Base-by-base conservation (phyloP, 2,888 invertebrate genomes). In the Pterobdella sp. region DNA sequence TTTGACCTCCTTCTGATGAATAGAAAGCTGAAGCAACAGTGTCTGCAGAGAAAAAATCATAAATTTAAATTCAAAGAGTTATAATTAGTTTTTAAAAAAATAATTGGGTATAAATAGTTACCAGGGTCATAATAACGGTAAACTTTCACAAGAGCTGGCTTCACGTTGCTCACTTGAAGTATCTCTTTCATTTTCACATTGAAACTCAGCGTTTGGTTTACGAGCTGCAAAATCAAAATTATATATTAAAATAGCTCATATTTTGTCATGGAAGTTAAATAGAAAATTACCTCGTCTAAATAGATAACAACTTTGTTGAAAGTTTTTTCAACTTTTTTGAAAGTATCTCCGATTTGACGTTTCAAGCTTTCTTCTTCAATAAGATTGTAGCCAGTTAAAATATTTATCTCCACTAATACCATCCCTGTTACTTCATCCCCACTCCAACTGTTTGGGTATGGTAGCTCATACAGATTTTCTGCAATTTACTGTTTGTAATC, bases 241-340 rank as follows among this genome's bases (percentile, higher is more conserved):
- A n/a, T n/a, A n/a, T n/a, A n/a, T n/a, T n/a, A n/a, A n/a, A n/a
- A n/a, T n/a, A n/a, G n/a, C n/a, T n/a, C n/a, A n/a, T n/a, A n/a
- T n/a, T n/a, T n/a, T n/a, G n/a, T n/a, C n/a, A n/a, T n/a, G n/a
- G n/a, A n/a, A n/a, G n/a, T n/a, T n/a, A n/a, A n/a, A n/a, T n/a
- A n/a, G n/a, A n/a, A n/a, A n/a, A n/a, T n/a, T n/a, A 85, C 85
- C 79, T 82, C 80, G 76, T 84, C 84, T 76, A 84, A 84, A 75
- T 85, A 85, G 32, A 85, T 78, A 72, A 84, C 81, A 74, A 84
- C 80, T 74, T 83, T 82, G 35, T 83, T 83, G 77, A 83, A 80
- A 52, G 80, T 81, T 32, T 81, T 81, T 74, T 84, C 84, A 18
- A 80, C 80, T 52, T 82, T 79, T 76, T 85, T 84, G 34, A 85